Conservation (phyloP, 2,113 vertebrate species). For the Nycticebus coucang region DNA sequence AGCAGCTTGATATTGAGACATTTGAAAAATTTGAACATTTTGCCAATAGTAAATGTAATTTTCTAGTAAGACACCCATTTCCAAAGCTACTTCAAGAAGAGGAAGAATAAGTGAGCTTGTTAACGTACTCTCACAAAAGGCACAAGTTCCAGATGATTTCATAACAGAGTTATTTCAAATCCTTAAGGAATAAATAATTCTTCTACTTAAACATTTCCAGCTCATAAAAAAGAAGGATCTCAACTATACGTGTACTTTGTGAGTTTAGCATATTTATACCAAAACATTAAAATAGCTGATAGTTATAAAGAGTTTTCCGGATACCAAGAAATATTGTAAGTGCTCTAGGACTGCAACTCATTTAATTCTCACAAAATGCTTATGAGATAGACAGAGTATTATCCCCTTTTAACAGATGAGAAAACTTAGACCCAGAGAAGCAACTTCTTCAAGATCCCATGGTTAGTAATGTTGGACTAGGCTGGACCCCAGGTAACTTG, state of each 20-base stretch:
- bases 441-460: neutral
- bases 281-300: neutral
- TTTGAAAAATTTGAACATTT: neutral
- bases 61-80: neutral
- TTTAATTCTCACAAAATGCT: neutral
- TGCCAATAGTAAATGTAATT: neutral
- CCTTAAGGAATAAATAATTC: conserved; percentile 37
- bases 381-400: neutral
- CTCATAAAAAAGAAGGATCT: neutral
- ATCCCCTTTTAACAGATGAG: neutral
- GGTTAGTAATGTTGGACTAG: neutral
- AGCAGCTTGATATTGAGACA: neutral
- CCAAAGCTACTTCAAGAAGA: neutral
- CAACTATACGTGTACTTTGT: neutral
- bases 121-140: neutral
- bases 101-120: neutral
- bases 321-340: neutral
- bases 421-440: neutral
- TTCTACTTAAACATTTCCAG: conserved; percentile 30
- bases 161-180: conserved; percentile 44
- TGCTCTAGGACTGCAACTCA: neutral
- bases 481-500: neutral
- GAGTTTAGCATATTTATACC: neutral
- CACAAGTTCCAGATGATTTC: conserved; percentile 11
- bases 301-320: neutral